These are phyloP conservation scores for Netelia fuscicornis DNA, from an alignment of 2,888 invertebrate genomes.

Conservation along the genomic window DNA sequence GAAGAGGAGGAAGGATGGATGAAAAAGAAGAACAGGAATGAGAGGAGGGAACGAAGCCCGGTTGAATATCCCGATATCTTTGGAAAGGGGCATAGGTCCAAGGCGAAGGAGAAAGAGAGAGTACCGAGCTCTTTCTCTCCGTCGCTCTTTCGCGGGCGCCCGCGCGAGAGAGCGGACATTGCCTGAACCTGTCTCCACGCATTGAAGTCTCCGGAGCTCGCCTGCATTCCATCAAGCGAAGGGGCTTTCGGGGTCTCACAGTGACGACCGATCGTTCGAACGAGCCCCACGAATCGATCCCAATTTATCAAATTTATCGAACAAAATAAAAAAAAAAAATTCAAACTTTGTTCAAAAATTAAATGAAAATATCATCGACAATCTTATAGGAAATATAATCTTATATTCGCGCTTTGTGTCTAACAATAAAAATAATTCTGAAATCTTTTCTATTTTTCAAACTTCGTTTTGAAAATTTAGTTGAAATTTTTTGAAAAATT, in stretches of 20 bases:
- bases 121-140: constrained; percentile 1
- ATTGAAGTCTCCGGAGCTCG: constrained; percentile 82
- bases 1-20: background rate
- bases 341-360: no score
- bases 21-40: background rate
- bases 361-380: no score
- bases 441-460: background rate
- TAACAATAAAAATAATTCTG: background rate
- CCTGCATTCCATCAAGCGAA: constrained; percentile 83
- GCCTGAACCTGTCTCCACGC: constrained; percentile 84
- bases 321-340: background rate
- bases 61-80: constrained; percentile 82
- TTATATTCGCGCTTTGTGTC: no score
- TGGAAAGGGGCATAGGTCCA: constrained; percentile 83
- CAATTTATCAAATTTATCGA: background rate
- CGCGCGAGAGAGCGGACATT: constrained; percentile 77
- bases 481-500: no score
- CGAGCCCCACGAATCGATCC: constrained; percentile 72
- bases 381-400: no score
- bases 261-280: constrained; percentile 68
- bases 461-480: no score
- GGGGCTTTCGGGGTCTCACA: constrained; percentile 76
- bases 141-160: background rate
- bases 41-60: background rate
- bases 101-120: constrained; percentile 46